Evolutionary conservation across 1,140 invertebrate species (phyloP), one percentile per base, ranked within the genome.

Genomic region (Myzus persicae): DNA sequence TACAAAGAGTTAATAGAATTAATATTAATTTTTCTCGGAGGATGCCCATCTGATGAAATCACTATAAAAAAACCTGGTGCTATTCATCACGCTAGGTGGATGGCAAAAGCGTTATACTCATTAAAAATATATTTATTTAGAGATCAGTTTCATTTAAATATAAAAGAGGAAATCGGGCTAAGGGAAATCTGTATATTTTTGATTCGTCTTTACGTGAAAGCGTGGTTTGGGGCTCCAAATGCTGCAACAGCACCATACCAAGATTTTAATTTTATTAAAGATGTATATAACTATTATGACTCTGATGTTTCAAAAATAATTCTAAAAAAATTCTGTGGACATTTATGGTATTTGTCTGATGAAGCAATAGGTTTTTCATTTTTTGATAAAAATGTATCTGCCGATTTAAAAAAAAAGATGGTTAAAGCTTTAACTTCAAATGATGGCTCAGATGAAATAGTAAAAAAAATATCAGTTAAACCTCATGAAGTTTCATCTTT

Each of bases 121-220:
- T 84, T 84, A 85, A 85, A 85, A 85, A 48, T 48, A 48, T 48
- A 48, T 48, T 48, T 48, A 48, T 48, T 48, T 48, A 48, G 14
- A 48, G 46, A 85, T 85, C 26, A 42, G 42, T 85, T 85, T 85
- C 82, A 44, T 85, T 85, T 85, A 85, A 44, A 85, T 85, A 85
- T n/a, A 85, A 85, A 42, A 24, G 26, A 85, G 82, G 82, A 85
- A 85, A 85, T 24, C 18, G 82, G 82, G 76, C 9, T 82, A 82
- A 82, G 26, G 14, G 76, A 82, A 14, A 82, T 40, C 20, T 40
- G 36, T 82, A 82, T 82, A 31, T 82, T 82, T 82, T 82, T 18
- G 26, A 82, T 40, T 82, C 36, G 36, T 82, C n/a, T 82, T 31
- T 38, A 82, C n/a, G 36, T 38, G 0, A 38, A 40, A 82, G 76